These are phyloP conservation scores for Chrysemys picta DNA, from an alignment of 2,113 vertebrate genomes.

Conservation along the genomic window DNA sequence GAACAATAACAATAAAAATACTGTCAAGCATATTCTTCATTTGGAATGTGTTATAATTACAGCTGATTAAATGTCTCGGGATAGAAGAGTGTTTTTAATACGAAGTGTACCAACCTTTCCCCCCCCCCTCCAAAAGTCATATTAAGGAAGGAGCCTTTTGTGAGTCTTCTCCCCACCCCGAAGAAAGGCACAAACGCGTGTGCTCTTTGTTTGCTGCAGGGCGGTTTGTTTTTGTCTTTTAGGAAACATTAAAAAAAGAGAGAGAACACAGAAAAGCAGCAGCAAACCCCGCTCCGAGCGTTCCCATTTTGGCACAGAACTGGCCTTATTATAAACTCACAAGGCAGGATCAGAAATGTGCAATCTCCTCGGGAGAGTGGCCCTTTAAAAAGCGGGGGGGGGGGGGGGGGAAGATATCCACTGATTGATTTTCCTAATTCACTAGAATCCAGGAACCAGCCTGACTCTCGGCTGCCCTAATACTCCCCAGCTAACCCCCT, in stretches of 20 bases:
- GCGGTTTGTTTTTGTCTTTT: constrained; percentile 77
- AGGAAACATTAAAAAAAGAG: constrained; percentile 64
- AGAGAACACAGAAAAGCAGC: neutral
- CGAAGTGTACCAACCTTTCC: neutral
- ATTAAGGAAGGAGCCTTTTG: constrained; percentile 21
- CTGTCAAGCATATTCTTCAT: constrained; percentile 81
- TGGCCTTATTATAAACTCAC: neutral
- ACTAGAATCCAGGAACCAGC: neutral
- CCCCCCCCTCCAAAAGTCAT: neutral
- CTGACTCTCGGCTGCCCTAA: neutral
- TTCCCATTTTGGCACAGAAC: constrained; percentile 31
- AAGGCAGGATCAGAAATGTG: constrained; percentile 44
- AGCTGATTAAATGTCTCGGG: constrained; percentile 80
- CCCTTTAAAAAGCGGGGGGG: neutral
- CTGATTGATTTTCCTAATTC: neutral
- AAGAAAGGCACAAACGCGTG: constrained; percentile 50
- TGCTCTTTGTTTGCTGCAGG: constrained; percentile 56
- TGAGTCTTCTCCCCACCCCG: neutral
- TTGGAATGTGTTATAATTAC: constrained; percentile 83
- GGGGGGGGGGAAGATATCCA: neutral
- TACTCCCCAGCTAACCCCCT: neutral
- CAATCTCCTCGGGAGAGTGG: neutral
- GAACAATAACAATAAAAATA: constrained; percentile 85
- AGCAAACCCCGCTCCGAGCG: neutral
- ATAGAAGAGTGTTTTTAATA: constrained; percentile 49